phyloP scores from a whole-genome alignment of 1,140 invertebrate species.

The Procambarus clarkii region DNA sequence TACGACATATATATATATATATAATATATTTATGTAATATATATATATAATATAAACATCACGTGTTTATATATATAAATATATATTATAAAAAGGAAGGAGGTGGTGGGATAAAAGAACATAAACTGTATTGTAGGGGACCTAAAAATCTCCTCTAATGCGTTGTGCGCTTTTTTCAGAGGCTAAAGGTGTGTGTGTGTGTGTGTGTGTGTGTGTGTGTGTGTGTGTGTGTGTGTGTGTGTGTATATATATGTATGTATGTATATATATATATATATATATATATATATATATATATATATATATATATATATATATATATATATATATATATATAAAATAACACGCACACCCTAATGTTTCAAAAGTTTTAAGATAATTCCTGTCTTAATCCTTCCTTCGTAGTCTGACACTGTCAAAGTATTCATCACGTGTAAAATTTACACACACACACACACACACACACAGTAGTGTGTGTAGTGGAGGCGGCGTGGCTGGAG shows the following conservation, averaged over 20 bases:
- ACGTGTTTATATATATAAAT: no score
- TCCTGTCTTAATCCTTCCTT: no score
- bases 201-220: not conserved
- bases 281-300: conserved; percentile 2
- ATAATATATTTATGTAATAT: no score
- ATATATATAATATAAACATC: no score
- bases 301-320: not conserved
- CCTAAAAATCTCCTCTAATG: no score
- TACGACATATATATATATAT: no score
- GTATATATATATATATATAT: conserved; percentile 2
- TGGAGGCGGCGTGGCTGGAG: no score
- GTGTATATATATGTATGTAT: conserved; percentile 12
- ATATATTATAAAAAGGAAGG: no score
- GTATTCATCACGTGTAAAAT: not conserved
- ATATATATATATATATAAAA: conserved; percentile 4
- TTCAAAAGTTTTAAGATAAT: not conserved
- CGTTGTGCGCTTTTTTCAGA: no score
- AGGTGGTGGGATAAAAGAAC: not conserved
- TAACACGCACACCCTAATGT: not conserved
- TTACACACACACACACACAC: not conserved
- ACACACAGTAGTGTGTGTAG: no score
- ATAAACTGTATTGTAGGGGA: no score
- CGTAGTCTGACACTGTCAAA: no score
- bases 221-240: conserved; percentile 9
- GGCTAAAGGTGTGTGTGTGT: not conserved